phyloP scores from a whole-genome alignment of 2,888 invertebrate species.

The Lasioglossum calceatum region DNA sequence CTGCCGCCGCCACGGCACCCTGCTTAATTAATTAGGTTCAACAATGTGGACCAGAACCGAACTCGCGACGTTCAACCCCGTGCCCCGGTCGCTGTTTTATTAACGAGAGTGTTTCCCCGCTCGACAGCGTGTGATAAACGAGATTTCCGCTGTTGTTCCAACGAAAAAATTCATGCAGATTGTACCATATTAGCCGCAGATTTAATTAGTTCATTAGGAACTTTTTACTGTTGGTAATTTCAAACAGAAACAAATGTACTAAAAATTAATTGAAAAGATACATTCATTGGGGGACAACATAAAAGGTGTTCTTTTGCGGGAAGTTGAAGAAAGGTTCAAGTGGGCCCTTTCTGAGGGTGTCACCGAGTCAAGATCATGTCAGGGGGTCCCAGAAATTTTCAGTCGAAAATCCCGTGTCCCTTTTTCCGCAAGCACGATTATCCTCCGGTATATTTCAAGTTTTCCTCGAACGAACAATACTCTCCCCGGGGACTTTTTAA shows the following conservation, averaged over 20 bases:
- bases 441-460: background rate
- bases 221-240: background rate
- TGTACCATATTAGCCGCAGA: background rate
- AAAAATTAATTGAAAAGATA: background rate
- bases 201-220: background rate
- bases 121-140: background rate
- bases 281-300: background rate
- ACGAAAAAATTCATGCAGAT: background rate
- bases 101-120: background rate
- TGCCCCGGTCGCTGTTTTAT: background rate
- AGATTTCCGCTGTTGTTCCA: background rate
- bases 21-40: slow-evolving; percentile 75
- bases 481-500: slow-evolving; percentile 54
- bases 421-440: slow-evolving; percentile 12
- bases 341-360: background rate
- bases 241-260: no score
- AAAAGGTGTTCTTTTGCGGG: background rate
- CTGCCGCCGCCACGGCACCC: slow-evolving; percentile 62
- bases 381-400: background rate
- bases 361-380: background rate
- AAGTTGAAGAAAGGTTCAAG: background rate
- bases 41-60: slow-evolving; percentile 58
- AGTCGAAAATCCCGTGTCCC: background rate
- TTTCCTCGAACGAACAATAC: slow-evolving; percentile 2
- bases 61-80: slow-evolving; percentile 20